Base-by-base conservation (phyloP, 2,113 vertebrate genomes). In the Candoia aspera region DNA sequence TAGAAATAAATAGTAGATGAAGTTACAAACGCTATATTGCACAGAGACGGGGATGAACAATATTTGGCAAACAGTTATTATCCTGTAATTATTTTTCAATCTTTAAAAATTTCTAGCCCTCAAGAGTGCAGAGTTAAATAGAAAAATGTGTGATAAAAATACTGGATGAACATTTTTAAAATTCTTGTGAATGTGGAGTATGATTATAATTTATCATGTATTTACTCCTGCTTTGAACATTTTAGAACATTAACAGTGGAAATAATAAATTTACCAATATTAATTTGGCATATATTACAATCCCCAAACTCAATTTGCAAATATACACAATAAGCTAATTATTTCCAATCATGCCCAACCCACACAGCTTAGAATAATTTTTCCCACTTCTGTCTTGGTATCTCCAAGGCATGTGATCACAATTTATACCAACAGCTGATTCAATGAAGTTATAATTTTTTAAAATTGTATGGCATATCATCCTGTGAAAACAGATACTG, bases 81-180 rank as follows among this genome's bases (percentile, higher is more conserved):
- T 84, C 23, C 42, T 54, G n/a, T 37, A 21, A 89, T 37, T 53
- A 60, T 88, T 55, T 92, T 92, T 92, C 60, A 17, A 15, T 87
- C 73, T 90, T 90, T 57, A 57, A 90, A 86, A 91, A 54, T 88
- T 88, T 83, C 19, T 92, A 92, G 86, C 86, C 91, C 91, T 92
- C 68, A 79, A 58, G 91, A 87, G 24, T 87, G 6, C 53, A 83
- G 23, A 62, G 26, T 42, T 84, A 6, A 42, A 33, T 42, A 62
- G 21, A 83, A 85, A 62, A 26, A 53, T 84, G 19, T 62, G 17
- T 84, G 59, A 64, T 21, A 89, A 53, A 88, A 84, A 86, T 86
- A n/a, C 84, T 86, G 46, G 42, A 89, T 11, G n/a, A 42, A 21
- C 23, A 64, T 33, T 49, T 15, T 57, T 24, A 87, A 91, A 57